Conservation (phyloP, 35 echinoderm and acorn worm species). For the Acanthaster planci region DNA sequence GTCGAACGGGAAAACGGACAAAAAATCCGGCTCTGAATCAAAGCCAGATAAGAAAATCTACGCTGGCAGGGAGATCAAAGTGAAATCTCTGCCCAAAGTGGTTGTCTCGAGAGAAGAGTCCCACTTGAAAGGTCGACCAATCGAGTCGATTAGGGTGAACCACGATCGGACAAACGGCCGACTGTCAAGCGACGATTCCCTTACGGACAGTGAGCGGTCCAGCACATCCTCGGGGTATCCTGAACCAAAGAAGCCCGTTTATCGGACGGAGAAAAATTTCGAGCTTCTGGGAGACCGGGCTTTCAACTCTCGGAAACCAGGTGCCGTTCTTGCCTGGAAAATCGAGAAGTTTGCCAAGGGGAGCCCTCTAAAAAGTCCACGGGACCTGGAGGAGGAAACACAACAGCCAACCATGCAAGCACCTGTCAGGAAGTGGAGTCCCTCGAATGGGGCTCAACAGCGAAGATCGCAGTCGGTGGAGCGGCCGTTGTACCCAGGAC, state of each 20-base stretch:
- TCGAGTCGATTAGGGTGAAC: conserved; percentile 12
- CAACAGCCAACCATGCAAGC: neutral
- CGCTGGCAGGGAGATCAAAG: conserved; percentile 17
- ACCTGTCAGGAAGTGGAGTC: neutral
- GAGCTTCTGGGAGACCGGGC: conserved; percentile 6
- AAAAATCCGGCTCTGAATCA: neutral
- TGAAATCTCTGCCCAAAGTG: conserved; percentile 14
- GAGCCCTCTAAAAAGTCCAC: neutral
- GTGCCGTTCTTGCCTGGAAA: conserved; percentile 9
- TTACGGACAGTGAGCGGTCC: neutral
- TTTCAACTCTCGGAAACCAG: conserved; percentile 6
- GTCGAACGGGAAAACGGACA: neutral
- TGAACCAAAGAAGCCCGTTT: neutral
- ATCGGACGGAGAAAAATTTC: conserved; percentile 15
- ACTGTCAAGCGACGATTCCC: conserved; percentile 6
- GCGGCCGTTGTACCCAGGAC: neutral
- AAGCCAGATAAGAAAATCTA: conserved; percentile 3
- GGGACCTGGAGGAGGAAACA: neutral
- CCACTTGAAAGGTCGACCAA: conserved; percentile 7
- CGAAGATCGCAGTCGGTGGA: neutral
- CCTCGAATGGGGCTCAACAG: neutral
- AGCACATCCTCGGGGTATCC: neutral
- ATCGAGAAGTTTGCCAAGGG: conserved; percentile 21
- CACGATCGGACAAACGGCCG: conserved; percentile 15
- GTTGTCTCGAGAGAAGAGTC: conserved; percentile 4